Evolutionary conservation across 2,113 vertebrate genomes (phyloP).

Genomic region (Aldabrachelys gigantea): DNA sequence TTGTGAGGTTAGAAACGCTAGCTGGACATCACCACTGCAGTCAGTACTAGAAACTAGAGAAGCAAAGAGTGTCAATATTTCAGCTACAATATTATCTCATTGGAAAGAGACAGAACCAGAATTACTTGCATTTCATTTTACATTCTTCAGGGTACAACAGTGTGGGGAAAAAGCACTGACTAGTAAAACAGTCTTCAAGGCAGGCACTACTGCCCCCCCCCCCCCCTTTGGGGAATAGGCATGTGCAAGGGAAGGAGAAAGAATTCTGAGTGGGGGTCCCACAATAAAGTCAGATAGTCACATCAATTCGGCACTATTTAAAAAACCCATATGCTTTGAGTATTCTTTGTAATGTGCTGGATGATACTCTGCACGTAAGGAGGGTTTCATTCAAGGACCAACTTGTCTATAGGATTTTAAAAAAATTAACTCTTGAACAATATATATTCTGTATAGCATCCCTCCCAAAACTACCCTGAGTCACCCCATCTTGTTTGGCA

Average conservation of each 20-base stretch:
- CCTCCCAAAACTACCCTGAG: not conserved
- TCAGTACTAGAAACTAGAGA: not conserved
- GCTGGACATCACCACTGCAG: not conserved
- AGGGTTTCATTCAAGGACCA: not conserved
- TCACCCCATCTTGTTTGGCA: not conserved
- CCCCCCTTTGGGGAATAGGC: rapidly evolving
- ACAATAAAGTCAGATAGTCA: not conserved
- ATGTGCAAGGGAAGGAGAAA: not conserved
- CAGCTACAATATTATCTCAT: not conserved
- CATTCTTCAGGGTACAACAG: not conserved
- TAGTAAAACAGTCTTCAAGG: not conserved
- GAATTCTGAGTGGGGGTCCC: not conserved
- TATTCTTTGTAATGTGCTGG: no score
- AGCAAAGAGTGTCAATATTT: not conserved
- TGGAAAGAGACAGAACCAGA: not conserved
- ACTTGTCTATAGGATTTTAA: not conserved
- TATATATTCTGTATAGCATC: not conserved
- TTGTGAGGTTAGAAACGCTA: not conserved
- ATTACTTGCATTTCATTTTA: not conserved
- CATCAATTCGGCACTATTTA: not conserved
- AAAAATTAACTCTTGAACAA: not conserved
- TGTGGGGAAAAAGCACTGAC: rapidly evolving
- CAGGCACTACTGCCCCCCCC: rapidly evolving
- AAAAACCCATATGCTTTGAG: not conserved
- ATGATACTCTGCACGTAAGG: no score